phyloP scores from a whole-genome alignment of 2,888 invertebrate genomes.

The Dryobotodes eremita region DNA sequence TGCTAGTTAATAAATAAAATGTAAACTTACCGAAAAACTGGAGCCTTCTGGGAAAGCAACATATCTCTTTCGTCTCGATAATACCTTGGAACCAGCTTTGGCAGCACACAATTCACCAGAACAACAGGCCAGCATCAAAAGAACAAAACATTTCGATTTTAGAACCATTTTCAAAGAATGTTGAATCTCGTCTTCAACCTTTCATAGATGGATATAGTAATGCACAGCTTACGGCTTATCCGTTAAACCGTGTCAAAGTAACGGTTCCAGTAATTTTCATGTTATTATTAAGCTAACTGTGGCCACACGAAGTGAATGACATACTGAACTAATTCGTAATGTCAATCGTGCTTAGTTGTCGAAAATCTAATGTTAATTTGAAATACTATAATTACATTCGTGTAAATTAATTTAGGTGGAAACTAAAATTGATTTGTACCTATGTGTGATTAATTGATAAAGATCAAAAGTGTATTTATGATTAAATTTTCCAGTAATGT shows the following conservation, averaged over 20 bases:
- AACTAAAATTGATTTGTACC: not conserved
- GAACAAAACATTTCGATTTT: conserved; percentile 10
- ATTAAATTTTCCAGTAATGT: not conserved
- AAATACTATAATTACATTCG: conserved; percentile 2
- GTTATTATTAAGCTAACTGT: conserved; percentile 43
- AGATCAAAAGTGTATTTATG: not conserved
- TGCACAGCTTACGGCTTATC: conserved; percentile 36
- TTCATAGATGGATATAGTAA: conserved; percentile 29
- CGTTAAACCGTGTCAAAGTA: conserved; percentile 54
- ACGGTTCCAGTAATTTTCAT: conserved; percentile 62
- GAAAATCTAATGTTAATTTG: too few relatives aligned
- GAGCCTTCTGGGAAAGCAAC: conserved; percentile 94
- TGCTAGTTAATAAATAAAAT: conserved; percentile 6
- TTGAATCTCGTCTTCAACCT: conserved; percentile 21
- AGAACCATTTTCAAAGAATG: conserved; percentile 48
- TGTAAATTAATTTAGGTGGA: not conserved
- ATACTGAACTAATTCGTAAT: conserved; percentile 56
- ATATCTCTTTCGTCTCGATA: conserved; percentile 92
- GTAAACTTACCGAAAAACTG: conserved; percentile 92
- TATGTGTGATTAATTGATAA: not conserved
- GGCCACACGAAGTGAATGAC: conserved; percentile 56
- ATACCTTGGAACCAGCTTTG: conserved; percentile 63
- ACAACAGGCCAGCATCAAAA: conserved; percentile 44
- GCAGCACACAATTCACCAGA: conserved; percentile 37
- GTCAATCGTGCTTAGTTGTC: not conserved